A percentile compares a stretch with the other conserved stretches of the same genome.
Evolutionary conservation across 2,888 invertebrate genomes (phyloP).

Genomic region (Tetanocera ferruginea): DNA sequence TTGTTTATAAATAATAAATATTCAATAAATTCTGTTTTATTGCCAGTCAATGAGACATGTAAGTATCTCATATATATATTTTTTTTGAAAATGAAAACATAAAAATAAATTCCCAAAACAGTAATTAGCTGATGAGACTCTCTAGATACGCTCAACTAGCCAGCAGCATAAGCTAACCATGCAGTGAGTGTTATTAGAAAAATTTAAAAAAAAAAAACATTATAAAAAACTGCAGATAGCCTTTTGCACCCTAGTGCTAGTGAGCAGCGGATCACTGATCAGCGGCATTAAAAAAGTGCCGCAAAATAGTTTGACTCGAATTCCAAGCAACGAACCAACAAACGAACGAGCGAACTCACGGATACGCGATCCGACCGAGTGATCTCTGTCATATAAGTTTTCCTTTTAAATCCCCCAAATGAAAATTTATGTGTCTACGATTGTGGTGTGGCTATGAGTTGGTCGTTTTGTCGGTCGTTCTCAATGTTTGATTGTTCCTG

Average conservation of each 20-base stretch:
- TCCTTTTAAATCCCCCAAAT: constrained; percentile 26
- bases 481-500: background rate
- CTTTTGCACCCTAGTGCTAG: constrained; percentile 30
- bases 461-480: background rate
- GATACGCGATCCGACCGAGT: constrained; percentile 26
- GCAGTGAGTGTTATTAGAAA: background rate
- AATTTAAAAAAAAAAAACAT: background rate
- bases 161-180: background rate
- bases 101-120: constrained; percentile 12
- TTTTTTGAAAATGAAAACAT: background rate
- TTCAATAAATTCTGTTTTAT: constrained; percentile 19
- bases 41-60: background rate
- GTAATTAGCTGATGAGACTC: constrained; percentile 20
- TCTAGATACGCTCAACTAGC: background rate
- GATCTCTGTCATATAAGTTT: constrained; percentile 38
- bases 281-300: constrained; percentile 23
- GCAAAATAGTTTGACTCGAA: constrained; percentile 31
- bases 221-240: constrained; percentile 32
- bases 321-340: background rate
- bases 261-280: background rate
- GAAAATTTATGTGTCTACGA: constrained; percentile 34
- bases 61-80: constrained; percentile 7
- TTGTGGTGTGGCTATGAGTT: background rate
- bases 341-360: background rate
- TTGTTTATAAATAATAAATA: constrained; percentile 23